Conservation (phyloP, 2,113 vertebrate genomes). For the Hassar affinis region DNA sequence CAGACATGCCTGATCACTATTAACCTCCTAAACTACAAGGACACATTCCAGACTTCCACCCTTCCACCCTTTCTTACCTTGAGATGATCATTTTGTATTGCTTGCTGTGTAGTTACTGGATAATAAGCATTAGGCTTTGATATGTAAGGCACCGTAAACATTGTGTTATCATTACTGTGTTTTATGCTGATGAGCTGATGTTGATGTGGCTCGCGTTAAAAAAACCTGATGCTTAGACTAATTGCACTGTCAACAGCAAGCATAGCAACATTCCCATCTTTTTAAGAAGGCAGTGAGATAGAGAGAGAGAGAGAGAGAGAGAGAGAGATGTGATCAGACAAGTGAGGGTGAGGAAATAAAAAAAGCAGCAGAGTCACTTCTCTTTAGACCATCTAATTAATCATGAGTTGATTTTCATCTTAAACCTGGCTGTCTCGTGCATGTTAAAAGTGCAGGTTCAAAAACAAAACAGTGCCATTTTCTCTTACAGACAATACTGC, state of each 20-base stretch:
- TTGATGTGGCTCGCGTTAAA: conserved; percentile 20
- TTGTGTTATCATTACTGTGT: conserved; percentile 13
- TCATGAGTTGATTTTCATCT: conserved; percentile 6
- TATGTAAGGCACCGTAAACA: neutral
- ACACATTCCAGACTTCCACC: neutral
- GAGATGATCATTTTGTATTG: neutral
- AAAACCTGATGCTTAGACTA: conserved; percentile 48
- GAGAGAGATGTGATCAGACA: conserved; percentile 39
- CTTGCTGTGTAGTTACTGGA: neutral
- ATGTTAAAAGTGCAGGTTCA: neutral
- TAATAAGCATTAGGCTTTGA: neutral
- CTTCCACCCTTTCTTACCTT: neutral
- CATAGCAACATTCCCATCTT: conserved; percentile 49
- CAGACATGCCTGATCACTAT: conserved; percentile 35
- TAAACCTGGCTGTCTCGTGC: neutral
- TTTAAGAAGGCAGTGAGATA: conserved; percentile 30
- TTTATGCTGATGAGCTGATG: conserved; percentile 44
- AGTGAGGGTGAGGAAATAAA: conserved; percentile 32
- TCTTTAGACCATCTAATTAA: conserved; percentile 10
- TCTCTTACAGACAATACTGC: neutral
- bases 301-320: conserved; percentile 31
- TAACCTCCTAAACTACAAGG: conserved; percentile 30
- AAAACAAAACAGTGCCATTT: neutral
- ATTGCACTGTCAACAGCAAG: conserved; percentile 52
- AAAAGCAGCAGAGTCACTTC: conserved; percentile 3